Percentiles rank a stretch among this genome's conserved stretches.
These are phyloP conservation scores for Cotesia vestalis DNA, from an alignment of 1,140 invertebrate species.

Conservation along the genomic window DNA sequence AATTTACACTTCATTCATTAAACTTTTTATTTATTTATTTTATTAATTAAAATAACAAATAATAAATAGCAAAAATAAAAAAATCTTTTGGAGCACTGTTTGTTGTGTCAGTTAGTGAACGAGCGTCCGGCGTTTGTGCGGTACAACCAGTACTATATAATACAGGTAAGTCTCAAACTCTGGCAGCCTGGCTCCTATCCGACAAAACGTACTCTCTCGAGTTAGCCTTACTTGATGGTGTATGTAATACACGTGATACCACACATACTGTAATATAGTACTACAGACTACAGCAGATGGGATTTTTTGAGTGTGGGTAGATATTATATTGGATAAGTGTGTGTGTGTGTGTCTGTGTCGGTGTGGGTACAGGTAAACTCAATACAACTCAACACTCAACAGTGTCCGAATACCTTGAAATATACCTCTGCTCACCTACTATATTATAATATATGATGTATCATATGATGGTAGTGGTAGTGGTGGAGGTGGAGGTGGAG, in stretches of 20 bases:
- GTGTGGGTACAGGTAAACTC: conserved; percentile 8
- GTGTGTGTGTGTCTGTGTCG: conserved; percentile 16
- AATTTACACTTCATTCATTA: neutral
- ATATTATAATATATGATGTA: too few relatives aligned
- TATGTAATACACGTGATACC: conserved; percentile 23
- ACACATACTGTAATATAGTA: conserved; percentile 8
- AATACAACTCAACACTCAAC: too few relatives aligned
- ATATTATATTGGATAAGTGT: neutral
- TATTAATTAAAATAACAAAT: neutral
- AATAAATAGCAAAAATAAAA: neutral
- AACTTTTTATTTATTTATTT: neutral
- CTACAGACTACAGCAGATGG: neutral
- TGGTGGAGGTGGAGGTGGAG: neutral
- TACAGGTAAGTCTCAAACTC: neutral
- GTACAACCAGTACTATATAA: neutral
- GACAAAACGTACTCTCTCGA: conserved; percentile 17
- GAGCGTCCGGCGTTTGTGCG: conserved; percentile 31
- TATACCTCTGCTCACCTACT: neutral
- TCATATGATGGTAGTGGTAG: too few relatives aligned
- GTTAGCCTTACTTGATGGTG: conserved; percentile 4
- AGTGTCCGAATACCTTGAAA: conserved; percentile 31
- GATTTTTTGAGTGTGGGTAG: neutral
- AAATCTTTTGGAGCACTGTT: neutral
- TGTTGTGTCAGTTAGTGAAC: conserved; percentile 33
- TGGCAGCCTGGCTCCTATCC: neutral